Conservation (phyloP, 2,113 vertebrate genomes). For the Nycticebus coucang region DNA sequence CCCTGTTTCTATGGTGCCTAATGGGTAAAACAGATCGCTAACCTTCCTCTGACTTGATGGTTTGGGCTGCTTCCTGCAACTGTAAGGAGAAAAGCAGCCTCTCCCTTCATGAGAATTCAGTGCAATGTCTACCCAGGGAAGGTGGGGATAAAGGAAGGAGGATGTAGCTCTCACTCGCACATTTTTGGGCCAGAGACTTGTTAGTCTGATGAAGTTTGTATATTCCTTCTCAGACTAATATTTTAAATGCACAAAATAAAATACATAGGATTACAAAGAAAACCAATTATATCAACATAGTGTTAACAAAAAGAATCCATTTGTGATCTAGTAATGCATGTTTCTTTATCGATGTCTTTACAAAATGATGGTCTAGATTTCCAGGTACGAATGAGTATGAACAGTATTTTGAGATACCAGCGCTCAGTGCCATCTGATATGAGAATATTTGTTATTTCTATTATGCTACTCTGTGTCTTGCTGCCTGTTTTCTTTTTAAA, state of each 20-base stretch:
- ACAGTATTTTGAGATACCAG: neutral
- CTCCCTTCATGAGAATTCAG: neutral
- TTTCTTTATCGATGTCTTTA: neutral
- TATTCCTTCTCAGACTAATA: neutral
- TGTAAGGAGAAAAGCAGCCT: neutral
- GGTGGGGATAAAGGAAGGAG: neutral
- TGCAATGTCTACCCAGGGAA: neutral
- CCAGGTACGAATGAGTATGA: neutral
- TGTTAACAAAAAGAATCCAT: neutral
- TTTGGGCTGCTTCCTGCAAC: conserved; percentile 37
- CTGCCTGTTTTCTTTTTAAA: neutral
- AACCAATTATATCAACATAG: neutral
- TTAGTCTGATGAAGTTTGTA: neutral
- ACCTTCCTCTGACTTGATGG: neutral
- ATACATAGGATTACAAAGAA: neutral
- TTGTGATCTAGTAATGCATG: neutral
- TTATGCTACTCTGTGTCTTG: neutral
- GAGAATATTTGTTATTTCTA: conserved; percentile 14
- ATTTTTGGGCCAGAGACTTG: neutral
- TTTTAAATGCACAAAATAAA: conserved; percentile 11
- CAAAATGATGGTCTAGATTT: neutral
- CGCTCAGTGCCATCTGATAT: neutral
- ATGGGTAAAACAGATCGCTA: conserved; percentile 42
- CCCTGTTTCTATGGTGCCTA: conserved; percentile 58
- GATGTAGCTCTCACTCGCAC: neutral